These are phyloP conservation scores for Steatocranus sp. DNA, from an alignment of 2,797 vertebrate genomes.

Conservation along the genomic window DNA sequence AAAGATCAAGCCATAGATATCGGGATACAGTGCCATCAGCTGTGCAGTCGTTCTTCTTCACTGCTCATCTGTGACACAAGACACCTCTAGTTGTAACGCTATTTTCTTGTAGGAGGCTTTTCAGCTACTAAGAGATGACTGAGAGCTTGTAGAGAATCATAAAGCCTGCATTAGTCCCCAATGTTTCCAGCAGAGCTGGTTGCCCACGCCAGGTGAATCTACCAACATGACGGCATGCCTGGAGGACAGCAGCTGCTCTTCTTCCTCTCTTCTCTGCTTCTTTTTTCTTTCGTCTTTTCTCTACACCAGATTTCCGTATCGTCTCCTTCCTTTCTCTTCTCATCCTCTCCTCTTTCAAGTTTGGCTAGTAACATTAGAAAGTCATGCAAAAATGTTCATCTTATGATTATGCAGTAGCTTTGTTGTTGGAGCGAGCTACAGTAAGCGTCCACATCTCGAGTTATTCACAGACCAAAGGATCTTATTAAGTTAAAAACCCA, in stretches of 20 bases:
- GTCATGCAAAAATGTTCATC: neutral
- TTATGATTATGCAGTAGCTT: neutral
- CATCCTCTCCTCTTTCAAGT: neutral
- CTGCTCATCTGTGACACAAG: conserved; percentile 19
- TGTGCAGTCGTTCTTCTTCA: neutral
- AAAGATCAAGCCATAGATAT: neutral
- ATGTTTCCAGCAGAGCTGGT: conserved; percentile 4
- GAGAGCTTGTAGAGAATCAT: conserved; percentile 1
- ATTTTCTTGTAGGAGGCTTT: conserved; percentile 36
- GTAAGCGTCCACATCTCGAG: neutral
- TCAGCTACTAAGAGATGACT: conserved; percentile 8
- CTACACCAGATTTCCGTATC: neutral
- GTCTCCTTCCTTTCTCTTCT: neutral
- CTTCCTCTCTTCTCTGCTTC: neutral
- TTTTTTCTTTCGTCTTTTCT: neutral
- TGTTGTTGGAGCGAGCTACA: neutral
- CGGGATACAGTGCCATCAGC: neutral
- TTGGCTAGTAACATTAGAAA: neutral
- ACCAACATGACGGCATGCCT: neutral
- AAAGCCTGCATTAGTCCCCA: conserved; percentile 7
- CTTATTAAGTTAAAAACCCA: neutral
- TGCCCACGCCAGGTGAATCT: conserved; percentile 45
- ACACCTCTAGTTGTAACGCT: conserved; percentile 9
- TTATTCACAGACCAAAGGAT: neutral
- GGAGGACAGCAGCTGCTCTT: neutral